Percentiles rank a stretch among this genome's conserved stretches.
Conservation (phyloP, 37 sponge, comb jelly and placozoan genomes). For the Chondrilla cf. caribensis region DNA sequence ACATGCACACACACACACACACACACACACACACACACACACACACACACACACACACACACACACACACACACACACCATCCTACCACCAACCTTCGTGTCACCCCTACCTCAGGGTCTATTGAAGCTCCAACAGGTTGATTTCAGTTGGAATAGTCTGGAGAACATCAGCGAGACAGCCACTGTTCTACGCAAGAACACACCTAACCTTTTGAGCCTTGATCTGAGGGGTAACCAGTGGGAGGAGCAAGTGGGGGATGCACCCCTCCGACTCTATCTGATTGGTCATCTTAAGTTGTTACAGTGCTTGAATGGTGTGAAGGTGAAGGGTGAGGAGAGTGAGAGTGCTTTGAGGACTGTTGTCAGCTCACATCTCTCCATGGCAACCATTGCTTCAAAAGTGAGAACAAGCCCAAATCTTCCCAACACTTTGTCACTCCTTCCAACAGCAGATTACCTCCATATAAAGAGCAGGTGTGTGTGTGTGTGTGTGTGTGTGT, state of each 20-base stretch:
- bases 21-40: not conserved
- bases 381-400: constrained; percentile 51
- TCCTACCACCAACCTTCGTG: too few relatives aligned
- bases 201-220: constrained; percentile 57
- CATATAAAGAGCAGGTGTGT: constrained; percentile 33
- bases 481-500: not conserved
- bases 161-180: constrained; percentile 35
- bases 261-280: constrained; percentile 15
- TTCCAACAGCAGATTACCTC: constrained; percentile 45
- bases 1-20: constrained; percentile 22
- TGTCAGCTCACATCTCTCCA: constrained; percentile 64
- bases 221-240: constrained; percentile 79
- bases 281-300: constrained; percentile 57
- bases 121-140: constrained; percentile 59
- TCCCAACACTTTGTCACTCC: constrained; percentile 50
- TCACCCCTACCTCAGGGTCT: constrained; percentile 37
- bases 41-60: constrained; percentile 5
- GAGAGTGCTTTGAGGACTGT: constrained; percentile 14
- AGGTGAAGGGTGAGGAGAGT: constrained; percentile 54
- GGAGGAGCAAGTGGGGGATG: constrained; percentile 36
- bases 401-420: constrained; percentile 20
- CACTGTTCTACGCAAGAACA: constrained; percentile 48
- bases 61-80: not conserved
- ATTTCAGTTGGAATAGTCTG: constrained; percentile 86
- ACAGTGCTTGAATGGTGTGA: constrained; percentile 21